These are phyloP conservation scores for Chaetogeoica ovagalla DNA, from an alignment of 2,888 invertebrate species.

Conservation along the genomic window DNA sequence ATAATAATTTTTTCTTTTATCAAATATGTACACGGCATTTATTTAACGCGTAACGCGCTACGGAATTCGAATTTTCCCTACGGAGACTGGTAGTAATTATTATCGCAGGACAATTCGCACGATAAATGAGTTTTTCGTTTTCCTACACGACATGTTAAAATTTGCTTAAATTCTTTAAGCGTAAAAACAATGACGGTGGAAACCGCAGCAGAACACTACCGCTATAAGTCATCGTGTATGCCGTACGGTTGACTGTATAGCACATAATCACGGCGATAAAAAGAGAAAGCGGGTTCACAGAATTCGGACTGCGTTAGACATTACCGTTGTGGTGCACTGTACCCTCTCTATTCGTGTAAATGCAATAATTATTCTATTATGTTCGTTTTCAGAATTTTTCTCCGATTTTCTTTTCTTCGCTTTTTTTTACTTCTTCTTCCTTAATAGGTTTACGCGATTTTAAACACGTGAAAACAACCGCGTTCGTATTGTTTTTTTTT, in stretches of 20 bases:
- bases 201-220: constrained; percentile 7
- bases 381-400: constrained; percentile 9
- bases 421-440: too few species aligned
- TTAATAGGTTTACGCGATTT: background rate
- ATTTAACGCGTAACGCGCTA: too few species aligned
- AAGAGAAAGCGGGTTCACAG: constrained; percentile 47
- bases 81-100: background rate
- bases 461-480: background rate
- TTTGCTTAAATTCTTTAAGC: constrained; percentile 13
- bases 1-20: too few species aligned
- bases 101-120: constrained; percentile 3
- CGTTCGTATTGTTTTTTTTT: background rate
- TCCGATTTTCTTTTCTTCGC: constrained; percentile 28
- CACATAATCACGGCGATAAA: constrained; percentile 32
- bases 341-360: constrained; percentile 23
- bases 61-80: background rate
- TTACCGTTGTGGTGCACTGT: constrained; percentile 22
- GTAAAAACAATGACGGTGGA: constrained; percentile 17
- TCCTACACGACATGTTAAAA: background rate
- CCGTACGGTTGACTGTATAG: background rate
- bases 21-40: too few species aligned
- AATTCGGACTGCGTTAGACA: constrained; percentile 45
- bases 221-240: constrained; percentile 33
- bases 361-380: constrained; percentile 23
- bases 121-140: constrained; percentile 10